A percentile compares a stretch with the other conserved stretches of the same genome.
Evolutionary conservation across 2,113 vertebrate genomes (phyloP).

Genomic region (Thunnus maccoyii): DNA sequence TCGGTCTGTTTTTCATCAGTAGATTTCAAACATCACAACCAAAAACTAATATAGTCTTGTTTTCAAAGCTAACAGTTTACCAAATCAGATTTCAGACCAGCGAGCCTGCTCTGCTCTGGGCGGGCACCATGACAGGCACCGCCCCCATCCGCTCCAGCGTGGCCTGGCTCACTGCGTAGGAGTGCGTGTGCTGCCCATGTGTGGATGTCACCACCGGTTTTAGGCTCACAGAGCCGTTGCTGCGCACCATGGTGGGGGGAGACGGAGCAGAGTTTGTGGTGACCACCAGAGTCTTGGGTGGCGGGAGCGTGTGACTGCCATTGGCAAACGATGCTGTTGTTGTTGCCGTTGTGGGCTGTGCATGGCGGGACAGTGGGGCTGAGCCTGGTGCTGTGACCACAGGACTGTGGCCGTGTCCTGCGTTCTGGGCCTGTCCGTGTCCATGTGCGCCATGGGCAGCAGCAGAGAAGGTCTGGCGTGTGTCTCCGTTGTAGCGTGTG

Average conservation of each 20-base stretch:
- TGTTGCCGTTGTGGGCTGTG: conserved; percentile 38
- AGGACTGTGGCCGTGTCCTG: conserved; percentile 58
- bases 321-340: conserved; percentile 81
- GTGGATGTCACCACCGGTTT: conserved; percentile 85
- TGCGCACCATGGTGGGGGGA: conserved; percentile 88
- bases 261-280: conserved; percentile 93
- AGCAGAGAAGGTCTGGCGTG: conserved; percentile 89
- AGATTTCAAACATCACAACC: conserved; percentile 43
- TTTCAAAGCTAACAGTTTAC: conserved; percentile 23
- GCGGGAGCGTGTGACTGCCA: conserved; percentile 88
- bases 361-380: conserved; percentile 71
- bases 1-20: conserved; percentile 35
- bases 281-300: conserved; percentile 96
- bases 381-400: conserved; percentile 66
- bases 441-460: conserved; percentile 60
- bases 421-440: conserved; percentile 61
- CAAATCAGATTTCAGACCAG: conserved; percentile 86
- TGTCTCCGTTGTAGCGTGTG: conserved; percentile 90
- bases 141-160: conserved; percentile 95
- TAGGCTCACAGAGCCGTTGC: conserved; percentile 90
- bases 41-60: conserved; percentile 32
- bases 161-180: conserved; percentile 94
- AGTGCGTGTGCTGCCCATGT: conserved; percentile 89
- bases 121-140: conserved; percentile 96
- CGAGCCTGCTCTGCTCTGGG: conserved; percentile 96